Conservation (phyloP, 2,113 vertebrate genomes). For the Dascyllus trimaculatus region DNA sequence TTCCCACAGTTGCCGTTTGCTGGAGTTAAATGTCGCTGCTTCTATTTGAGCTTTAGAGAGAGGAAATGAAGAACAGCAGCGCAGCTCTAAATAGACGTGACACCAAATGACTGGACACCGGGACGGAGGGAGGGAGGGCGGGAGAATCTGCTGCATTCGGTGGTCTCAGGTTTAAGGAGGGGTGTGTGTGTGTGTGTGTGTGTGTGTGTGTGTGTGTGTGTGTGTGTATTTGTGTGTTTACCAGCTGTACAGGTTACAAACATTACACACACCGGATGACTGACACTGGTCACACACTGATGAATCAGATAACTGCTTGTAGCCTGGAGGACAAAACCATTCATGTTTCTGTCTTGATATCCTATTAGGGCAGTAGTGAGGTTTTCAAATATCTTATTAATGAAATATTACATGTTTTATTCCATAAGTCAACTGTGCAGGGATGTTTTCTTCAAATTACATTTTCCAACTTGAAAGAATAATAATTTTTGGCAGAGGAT, state of each 20-base stretch:
- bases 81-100: constrained; percentile 81
- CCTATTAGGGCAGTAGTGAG: no score
- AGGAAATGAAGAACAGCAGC: constrained; percentile 66
- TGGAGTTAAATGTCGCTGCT: constrained; percentile 58
- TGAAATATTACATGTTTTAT: neutral
- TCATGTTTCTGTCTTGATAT: neutral
- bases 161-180: constrained; percentile 72
- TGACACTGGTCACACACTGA: constrained; percentile 33
- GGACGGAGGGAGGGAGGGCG: constrained; percentile 37
- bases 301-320: constrained; percentile 10
- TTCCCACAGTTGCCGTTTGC: constrained; percentile 14
- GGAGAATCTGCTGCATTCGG: constrained; percentile 61
- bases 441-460: no score
- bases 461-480: no score
- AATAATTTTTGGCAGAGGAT: no score
- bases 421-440: no score
- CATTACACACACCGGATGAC: constrained; percentile 41
- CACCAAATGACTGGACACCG: constrained; percentile 66
- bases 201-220: constrained; percentile 8
- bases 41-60: constrained; percentile 57
- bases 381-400: no score
- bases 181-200: constrained; percentile 28
- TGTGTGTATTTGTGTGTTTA: constrained; percentile 33
- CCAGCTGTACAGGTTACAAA: constrained; percentile 53
- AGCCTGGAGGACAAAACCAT: constrained; percentile 15